These are phyloP conservation scores for Himalopsyche japonica DNA, from an alignment of 2,888 invertebrate species.

Conservation along the genomic window DNA sequence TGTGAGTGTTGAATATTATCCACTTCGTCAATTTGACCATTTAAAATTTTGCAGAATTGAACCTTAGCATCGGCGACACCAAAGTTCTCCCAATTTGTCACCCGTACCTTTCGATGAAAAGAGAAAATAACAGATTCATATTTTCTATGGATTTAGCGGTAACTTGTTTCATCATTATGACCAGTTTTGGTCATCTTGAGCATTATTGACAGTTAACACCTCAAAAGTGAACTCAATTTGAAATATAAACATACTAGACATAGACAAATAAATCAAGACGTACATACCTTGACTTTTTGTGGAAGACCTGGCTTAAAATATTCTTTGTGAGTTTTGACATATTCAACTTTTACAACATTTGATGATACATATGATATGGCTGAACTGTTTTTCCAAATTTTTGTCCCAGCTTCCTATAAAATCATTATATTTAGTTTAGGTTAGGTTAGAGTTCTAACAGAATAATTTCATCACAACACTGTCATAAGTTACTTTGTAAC, in stretches of 20 bases:
- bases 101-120: constrained; percentile 48
- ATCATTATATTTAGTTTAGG: neutral
- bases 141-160: too few species aligned
- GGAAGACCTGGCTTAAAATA: constrained; percentile 74
- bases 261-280: neutral
- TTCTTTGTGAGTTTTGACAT: constrained; percentile 59
- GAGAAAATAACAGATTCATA: neutral
- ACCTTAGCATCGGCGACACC: constrained; percentile 48
- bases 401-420: constrained; percentile 66
- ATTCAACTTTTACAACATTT: constrained; percentile 62
- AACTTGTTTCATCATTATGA: too few species aligned
- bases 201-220: too few species aligned
- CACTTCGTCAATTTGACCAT: constrained; percentile 43
- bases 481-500: too few species aligned
- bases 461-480: too few species aligned
- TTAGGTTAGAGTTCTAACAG: too few species aligned
- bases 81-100: constrained; percentile 55
- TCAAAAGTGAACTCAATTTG: too few species aligned
- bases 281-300: constrained; percentile 65
- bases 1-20: constrained; percentile 10
- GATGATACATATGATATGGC: constrained; percentile 62
- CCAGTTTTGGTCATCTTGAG: too few species aligned
- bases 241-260: too few species aligned
- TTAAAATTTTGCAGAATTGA: constrained; percentile 49
- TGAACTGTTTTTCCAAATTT: constrained; percentile 64